Base-by-base conservation (phyloP, 2,797 vertebrate genomes). In the Etheostoma nigrum region DNA sequence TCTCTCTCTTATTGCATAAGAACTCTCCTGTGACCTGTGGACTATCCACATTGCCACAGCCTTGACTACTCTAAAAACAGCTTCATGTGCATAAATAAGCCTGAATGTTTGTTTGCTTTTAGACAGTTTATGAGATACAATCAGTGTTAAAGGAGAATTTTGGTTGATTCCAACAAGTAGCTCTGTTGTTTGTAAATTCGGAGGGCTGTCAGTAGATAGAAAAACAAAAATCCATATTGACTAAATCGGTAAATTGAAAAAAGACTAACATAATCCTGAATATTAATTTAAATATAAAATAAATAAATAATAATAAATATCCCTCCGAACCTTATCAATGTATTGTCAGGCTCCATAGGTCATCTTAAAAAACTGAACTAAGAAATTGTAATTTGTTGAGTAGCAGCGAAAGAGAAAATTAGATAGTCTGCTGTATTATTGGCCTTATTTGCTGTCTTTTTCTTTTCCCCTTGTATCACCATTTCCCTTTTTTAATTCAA, bases 401-500 rank as follows among this genome's bases (percentile, higher is more conserved):
- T 44, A 52, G 61, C 67, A 71, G 59, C 45, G 61, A 55, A 70
- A 62, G 36, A 64, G 69, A 74, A 81, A 83, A 83, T 78, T 4
- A 68, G 70, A 67, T 69, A 67, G 60, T 68, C 67, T 79, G 52
- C 76, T 79, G 74, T 73, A 62, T 88, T 85, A 89, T 86, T 76
- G 58, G 44, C 45, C 74, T 72, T 68, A n/a, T 76, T 79, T 23
- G 4, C 47, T 19, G 21, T 73, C 65, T 69, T 44, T 77, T 61
- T 84, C 25, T 40, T 76, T 58, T 69, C n/a, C 60, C 21, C 68
- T 63, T 49, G 40, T 70, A 59, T 87, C 72, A 61, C 67, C 0
- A 4, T 76, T 79, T 51, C 8, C 65, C 27, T 71, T 44, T 74
- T 73, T 84, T 80, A 52, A 67, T 87, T 79, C 87, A 85, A 61